Evolutionary conservation across 2,888 invertebrate genomes (phyloP).

Genomic region (Sarcophaga carnaria): DNA sequence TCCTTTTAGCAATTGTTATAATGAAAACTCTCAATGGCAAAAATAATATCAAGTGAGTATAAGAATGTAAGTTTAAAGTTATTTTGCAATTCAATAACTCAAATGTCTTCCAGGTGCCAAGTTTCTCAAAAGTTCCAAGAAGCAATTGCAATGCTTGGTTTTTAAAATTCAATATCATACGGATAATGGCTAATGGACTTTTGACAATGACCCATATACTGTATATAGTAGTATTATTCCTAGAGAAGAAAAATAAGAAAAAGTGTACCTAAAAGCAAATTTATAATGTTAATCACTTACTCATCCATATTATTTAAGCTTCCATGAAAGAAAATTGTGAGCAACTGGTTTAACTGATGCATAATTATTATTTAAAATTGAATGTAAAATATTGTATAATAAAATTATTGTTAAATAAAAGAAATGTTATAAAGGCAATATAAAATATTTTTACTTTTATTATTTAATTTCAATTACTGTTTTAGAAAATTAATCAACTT

Average conservation of each 20-base stretch:
- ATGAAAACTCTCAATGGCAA: constrained; percentile 69
- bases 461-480: neutral
- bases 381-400: constrained; percentile 30
- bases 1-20: constrained; percentile 68
- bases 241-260: constrained; percentile 15
- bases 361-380: constrained; percentile 31
- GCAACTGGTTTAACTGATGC: constrained; percentile 60
- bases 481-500: neutral
- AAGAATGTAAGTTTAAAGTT: neutral
- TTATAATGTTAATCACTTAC: constrained; percentile 16
- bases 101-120: constrained; percentile 51
- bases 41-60: constrained; percentile 70
- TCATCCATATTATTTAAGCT: constrained; percentile 20
- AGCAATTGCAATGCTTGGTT: constrained; percentile 49
- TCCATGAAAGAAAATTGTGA: constrained; percentile 30
- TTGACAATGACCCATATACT: constrained; percentile 44
- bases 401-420: constrained; percentile 16
- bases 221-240: constrained; percentile 45
- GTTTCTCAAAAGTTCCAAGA: constrained; percentile 47
- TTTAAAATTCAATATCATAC: constrained; percentile 54
- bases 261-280: constrained; percentile 67
- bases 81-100: neutral
- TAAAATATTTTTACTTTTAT: neutral
- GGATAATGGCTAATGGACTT: neutral
- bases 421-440: neutral